Conservation (phyloP, 2,888 invertebrate genomes). For the Hirtodrosophila confusa region DNA sequence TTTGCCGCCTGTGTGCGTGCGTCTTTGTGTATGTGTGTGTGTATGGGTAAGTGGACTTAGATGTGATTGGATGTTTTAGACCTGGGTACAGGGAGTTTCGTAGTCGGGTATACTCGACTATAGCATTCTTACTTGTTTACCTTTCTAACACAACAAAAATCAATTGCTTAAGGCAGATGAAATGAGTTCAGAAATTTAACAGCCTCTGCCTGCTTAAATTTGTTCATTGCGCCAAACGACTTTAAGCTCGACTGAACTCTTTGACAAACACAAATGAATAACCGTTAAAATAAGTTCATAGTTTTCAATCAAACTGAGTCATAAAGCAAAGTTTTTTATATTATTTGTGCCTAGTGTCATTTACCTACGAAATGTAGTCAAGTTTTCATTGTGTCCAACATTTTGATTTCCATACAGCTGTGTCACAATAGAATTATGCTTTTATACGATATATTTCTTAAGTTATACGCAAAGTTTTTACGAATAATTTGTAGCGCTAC, state of each 20-base stretch:
- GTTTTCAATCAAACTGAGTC: background rate
- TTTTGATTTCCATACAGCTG: conserved; percentile 30
- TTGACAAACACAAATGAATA: background rate
- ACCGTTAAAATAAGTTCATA: conserved; percentile 18
- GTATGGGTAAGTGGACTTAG: too few relatives aligned
- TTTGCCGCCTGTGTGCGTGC: too few relatives aligned
- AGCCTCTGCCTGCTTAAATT: too few relatives aligned
- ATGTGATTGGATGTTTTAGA: too few relatives aligned
- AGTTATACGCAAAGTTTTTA: conserved; percentile 55
- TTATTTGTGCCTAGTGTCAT: conserved; percentile 14
- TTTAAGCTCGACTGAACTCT: background rate
- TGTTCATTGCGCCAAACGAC: too few relatives aligned
- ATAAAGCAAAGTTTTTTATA: conserved; percentile 31
- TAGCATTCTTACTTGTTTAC: too few relatives aligned
- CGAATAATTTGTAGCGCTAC: conserved; percentile 49
- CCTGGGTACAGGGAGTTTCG: too few relatives aligned
- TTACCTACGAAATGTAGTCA: conserved; percentile 5
- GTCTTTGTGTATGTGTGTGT: too few relatives aligned
- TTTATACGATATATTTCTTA: conserved; percentile 49
- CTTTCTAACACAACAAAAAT: too few relatives aligned
- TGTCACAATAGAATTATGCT: conserved; percentile 33
- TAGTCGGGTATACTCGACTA: too few relatives aligned
- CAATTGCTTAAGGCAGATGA: too few relatives aligned
- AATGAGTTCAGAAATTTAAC: too few relatives aligned
- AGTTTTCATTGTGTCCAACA: conserved; percentile 1